phyloP scores from a whole-genome alignment of 2,797 vertebrate genomes.

The Periophthalmus magnuspinnatus region DNA sequence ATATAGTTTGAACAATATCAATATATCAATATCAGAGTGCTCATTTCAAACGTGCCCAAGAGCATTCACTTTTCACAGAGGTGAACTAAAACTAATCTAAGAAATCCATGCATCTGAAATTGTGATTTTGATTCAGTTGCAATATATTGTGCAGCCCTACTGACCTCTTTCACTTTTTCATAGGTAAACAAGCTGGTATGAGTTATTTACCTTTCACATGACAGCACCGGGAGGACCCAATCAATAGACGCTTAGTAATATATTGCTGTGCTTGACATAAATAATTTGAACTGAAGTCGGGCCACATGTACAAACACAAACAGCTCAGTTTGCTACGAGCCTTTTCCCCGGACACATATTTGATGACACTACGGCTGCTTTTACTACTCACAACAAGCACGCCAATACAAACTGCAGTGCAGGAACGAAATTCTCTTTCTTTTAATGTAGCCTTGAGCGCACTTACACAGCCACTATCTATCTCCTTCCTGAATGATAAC shows the following conservation, averaged over 20 bases:
- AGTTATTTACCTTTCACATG: conserved; percentile 70
- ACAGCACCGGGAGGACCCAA: conserved; percentile 64
- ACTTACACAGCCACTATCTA: conserved; percentile 49
- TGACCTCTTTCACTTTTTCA: not conserved
- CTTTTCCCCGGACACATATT: conserved; percentile 33
- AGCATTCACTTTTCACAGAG: too few species aligned
- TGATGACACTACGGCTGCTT: conserved; percentile 41
- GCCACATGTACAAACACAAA: conserved; percentile 48
- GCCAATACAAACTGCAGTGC: conserved; percentile 36
- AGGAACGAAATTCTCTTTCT: conserved; percentile 22
- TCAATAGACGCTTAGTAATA: conserved; percentile 73
- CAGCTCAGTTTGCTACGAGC: conserved; percentile 40
- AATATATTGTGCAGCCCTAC: too few species aligned
- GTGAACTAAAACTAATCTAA: too few species aligned
- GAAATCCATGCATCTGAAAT: too few species aligned
- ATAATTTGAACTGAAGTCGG: conserved; percentile 63
- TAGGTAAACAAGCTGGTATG: conserved; percentile 36
- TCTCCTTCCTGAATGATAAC: conserved; percentile 58
- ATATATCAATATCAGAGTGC: too few species aligned
- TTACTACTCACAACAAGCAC: conserved; percentile 28
- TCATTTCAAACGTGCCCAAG: too few species aligned
- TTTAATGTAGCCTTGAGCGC: conserved; percentile 21
- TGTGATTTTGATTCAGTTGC: too few species aligned
- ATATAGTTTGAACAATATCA: too few species aligned
- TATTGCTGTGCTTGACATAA: conserved; percentile 69